Base-by-base conservation (phyloP, 2,797 vertebrate species). In the Cirrhinus mrigala region DNA sequence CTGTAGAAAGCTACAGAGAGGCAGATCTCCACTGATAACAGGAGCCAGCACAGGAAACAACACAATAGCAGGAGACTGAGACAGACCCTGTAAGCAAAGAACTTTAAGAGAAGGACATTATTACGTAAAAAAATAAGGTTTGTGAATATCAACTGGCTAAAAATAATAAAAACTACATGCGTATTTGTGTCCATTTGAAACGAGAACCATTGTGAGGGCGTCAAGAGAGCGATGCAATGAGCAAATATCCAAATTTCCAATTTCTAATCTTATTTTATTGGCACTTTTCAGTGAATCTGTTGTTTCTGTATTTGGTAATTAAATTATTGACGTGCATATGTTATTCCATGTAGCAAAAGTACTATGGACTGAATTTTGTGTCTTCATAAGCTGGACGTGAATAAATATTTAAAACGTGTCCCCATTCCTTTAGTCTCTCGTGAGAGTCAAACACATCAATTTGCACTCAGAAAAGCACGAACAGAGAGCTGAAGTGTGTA, bases 21-120 rank as follows among this genome's bases (percentile, higher is more conserved):
- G 62, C 79, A 66, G 89, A 90, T 90, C 80, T 75, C 81, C 77
- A 81, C 80, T 79, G 89, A 91, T 89, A 91, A 85, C 60, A 87
- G 86, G 86, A 86, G 88, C 90, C 75, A 83, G 54, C 80, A 84
- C 81, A 91, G 90, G 90, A 91, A 91, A 85, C 78, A 79, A 78
- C 78, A 88, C 88, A 89, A 86, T 83, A 80, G 75, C 74, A 84
- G 85, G 48, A 87, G 78, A 82, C 58, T 85, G 74, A 75, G 52
- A 62, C 56, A 75, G 56, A 86, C 58, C 77, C 66, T 40, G 58
- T 79, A 77, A 83, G 81, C 81, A 79, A 86, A 52, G 82, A 82
- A 85, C 66, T 89, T 81, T 88, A 54, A 84, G 87, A 88, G 62
- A 85, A 85, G 84, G 50, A 80, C 33, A 58, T 29, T n/a, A 73